These are phyloP conservation scores for Phenacoccus solenopsis DNA, from an alignment of 1,140 invertebrate genomes.

Conservation along the genomic window DNA sequence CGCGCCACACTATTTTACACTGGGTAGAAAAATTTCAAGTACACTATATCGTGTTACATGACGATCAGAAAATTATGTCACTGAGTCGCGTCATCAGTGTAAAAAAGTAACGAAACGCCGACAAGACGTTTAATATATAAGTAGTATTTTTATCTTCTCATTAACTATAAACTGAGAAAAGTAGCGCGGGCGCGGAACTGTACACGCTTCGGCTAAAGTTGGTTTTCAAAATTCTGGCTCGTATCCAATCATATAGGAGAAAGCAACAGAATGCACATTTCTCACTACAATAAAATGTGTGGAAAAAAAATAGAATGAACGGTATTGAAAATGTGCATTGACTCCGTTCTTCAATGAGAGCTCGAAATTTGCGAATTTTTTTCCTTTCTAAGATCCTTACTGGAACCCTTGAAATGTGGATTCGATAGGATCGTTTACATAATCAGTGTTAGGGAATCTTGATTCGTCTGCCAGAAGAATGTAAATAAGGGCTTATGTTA, in stretches of 20 bases:
- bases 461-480: no score
- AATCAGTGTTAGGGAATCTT: no score
- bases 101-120: constrained; percentile 9
- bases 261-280: background rate
- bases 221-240: background rate
- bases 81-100: constrained; percentile 7
- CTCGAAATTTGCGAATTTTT: no score
- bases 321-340: no score
- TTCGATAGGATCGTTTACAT: no score
- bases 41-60: constrained; percentile 9
- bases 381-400: no score
- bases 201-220: background rate
- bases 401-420: no score
- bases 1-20: no score
- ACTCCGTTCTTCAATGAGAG: no score
- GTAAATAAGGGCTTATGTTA: no score
- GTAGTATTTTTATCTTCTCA: constrained; percentile 15
- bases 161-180: background rate
- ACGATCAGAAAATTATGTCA: constrained; percentile 13
- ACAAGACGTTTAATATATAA: constrained; percentile 12
- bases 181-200: background rate
- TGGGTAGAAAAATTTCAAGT: background rate
- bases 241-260: background rate
- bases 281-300: background rate
- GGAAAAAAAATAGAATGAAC: no score